Evolutionary conservation across 1,140 invertebrate species (phyloP), one percentile per base, ranked within the genome.

Genomic region (Sycophaga agraensis): DNA sequence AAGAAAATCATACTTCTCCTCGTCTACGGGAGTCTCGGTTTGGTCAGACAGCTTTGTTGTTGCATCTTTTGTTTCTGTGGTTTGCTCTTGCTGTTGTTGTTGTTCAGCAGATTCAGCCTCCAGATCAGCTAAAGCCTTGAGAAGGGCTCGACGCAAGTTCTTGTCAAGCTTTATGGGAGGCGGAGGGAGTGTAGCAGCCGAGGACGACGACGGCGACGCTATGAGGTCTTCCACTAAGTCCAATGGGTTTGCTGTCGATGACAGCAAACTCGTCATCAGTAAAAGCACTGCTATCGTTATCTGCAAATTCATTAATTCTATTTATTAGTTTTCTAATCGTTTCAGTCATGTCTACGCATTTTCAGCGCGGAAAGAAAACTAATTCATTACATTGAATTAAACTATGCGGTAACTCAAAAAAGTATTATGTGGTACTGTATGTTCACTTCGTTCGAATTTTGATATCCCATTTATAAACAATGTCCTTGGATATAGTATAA

Each of bases 101-200:
- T 80, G 75, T 49, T 81, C 79, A 1, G 73, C 78, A 0, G 79
- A 80, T 54, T 80, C 78, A 0, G 73, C 69, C 51, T 90, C 88
- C 31, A 90, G 73, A 63, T 89, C 86, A 42, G 84, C 86, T 0
- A 90, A 77, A 2, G 88, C 88, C 72, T 86, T 86, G 9, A 90
- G 72, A n/a, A 90, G 73, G 1, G 88, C 88, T 74, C 86, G 86
- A 5, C 88, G 78, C 45, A 90, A 82, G 40, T 85, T 87, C 35
- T 87, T 88, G 74, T 90, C 88, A 40, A 90, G 68, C 51, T 84
- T 83, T 0, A 87, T 80, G 3, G 85, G 84, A 7, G 84, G 76
- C 22, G 82, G 77, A 1, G 78, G 67, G 46, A 77, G 75, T 5
- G 63, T 49, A 0, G 65, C 22, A 21, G n/a, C 14, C 37, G 63